Evolutionary conservation across 2,113 vertebrate species (phyloP).

Genomic region (Hydrochoerus hydrochaeris): DNA sequence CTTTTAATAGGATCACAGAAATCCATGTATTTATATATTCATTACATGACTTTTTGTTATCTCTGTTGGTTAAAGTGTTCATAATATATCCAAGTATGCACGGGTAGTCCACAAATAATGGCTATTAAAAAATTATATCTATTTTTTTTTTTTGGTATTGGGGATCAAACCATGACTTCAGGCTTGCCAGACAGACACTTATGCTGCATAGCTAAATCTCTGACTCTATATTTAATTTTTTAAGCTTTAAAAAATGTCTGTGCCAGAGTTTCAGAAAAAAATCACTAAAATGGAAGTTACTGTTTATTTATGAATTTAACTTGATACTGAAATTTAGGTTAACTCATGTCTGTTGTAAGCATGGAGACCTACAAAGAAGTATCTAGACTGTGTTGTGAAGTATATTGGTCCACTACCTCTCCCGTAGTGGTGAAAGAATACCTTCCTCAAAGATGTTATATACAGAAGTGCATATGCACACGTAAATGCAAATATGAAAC

Average conservation of each 20-base stretch:
- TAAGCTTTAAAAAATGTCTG: not conserved
- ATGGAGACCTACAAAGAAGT: not conserved
- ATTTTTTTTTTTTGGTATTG: not conserved
- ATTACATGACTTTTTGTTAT: not conserved
- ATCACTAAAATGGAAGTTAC: conserved; percentile 2
- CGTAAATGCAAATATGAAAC: not conserved
- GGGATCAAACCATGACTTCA: no score
- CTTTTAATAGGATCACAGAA: not conserved
- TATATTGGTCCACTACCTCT: not conserved
- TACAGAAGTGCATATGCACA: not conserved
- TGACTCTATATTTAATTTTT: not conserved
- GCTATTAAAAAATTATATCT: not conserved
- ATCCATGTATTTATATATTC: not conserved
- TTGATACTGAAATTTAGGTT: not conserved
- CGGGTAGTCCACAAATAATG: not conserved
- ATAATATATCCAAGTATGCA: not conserved
- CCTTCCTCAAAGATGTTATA: not conserved
- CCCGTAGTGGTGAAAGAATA: not conserved
- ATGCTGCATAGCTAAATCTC: no score
- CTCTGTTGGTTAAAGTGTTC: not conserved
- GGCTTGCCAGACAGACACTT: no score
- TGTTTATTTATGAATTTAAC: not conserved
- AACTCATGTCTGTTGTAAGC: not conserved
- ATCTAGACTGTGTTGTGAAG: not conserved
- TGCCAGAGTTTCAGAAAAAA: not conserved